These are phyloP conservation scores for Chelonoidis abingdonii DNA, from an alignment of 2,113 vertebrate genomes.

Conservation along the genomic window DNA sequence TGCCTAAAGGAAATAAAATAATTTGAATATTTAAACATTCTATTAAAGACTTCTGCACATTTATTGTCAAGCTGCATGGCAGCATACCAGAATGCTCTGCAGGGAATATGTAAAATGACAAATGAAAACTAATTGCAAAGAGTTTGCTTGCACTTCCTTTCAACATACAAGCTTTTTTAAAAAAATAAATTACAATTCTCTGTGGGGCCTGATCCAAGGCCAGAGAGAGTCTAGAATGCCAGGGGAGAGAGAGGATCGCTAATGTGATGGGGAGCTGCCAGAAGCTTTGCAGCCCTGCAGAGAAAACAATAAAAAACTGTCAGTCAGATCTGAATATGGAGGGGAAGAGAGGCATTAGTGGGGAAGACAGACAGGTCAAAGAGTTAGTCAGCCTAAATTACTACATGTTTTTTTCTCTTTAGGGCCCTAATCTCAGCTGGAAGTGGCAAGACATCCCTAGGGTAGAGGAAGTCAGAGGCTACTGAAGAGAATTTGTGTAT, in stretches of 20 bases:
- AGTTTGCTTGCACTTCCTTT: neutral
- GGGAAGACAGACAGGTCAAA: constrained; percentile 31
- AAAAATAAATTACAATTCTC: neutral
- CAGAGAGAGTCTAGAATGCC: neutral
- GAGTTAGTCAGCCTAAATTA: neutral
- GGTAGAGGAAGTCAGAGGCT: neutral
- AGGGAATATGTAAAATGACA: neutral
- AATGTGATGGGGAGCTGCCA: neutral
- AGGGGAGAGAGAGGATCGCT: neutral
- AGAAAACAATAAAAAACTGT: neutral
- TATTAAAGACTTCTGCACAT: neutral
- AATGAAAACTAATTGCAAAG: neutral
- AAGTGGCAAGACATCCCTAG: neutral
- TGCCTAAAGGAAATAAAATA: neutral
- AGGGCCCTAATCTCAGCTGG: neutral
- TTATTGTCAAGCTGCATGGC: neutral
- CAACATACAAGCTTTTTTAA: neutral
- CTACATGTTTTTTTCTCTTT: constrained; percentile 18
- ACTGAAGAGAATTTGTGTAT: neutral
- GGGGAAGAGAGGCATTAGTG: neutral
- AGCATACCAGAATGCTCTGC: neutral
- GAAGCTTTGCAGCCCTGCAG: neutral
- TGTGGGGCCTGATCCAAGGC: neutral
- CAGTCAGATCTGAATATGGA: neutral
- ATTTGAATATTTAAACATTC: neutral